Evolutionary conservation across 2,888 invertebrate species (phyloP).

Genomic region (Habrosyne pyritoides): DNA sequence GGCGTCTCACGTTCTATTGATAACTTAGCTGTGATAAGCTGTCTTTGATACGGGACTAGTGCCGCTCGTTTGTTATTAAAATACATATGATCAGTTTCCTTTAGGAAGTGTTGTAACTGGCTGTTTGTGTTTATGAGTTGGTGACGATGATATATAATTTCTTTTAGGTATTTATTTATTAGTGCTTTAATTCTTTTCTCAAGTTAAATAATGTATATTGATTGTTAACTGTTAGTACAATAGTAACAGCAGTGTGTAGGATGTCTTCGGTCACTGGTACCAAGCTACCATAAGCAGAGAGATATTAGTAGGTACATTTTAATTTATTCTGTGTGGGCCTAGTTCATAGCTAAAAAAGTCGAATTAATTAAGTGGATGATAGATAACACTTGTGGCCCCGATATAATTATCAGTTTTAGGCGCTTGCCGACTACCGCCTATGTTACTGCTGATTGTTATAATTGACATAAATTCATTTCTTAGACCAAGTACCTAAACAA

Average conservation of each 20-base stretch:
- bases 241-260: too few relatives aligned
- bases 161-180: too few relatives aligned
- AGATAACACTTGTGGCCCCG: background rate
- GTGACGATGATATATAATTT: too few relatives aligned
- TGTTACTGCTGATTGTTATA: background rate
- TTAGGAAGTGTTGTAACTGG: too few relatives aligned
- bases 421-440: background rate
- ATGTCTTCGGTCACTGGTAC: background rate
- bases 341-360: background rate
- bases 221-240: too few relatives aligned
- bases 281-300: background rate
- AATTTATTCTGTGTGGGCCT: too few relatives aligned
- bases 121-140: too few relatives aligned
- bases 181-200: too few relatives aligned
- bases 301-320: too few relatives aligned
- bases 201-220: too few relatives aligned
- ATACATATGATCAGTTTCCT: background rate
- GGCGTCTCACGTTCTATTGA: conserved; percentile 21
- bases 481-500: background rate
- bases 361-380: background rate
- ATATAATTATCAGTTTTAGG: background rate
- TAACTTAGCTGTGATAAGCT: conserved; percentile 30
- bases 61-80: background rate
- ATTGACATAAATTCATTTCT: background rate
- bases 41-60: conserved; percentile 29